Percentiles rank a stretch among this genome's conserved stretches.
phyloP scores from a whole-genome alignment of 2,888 invertebrate genomes.

The Strigamia transsilvanica region DNA sequence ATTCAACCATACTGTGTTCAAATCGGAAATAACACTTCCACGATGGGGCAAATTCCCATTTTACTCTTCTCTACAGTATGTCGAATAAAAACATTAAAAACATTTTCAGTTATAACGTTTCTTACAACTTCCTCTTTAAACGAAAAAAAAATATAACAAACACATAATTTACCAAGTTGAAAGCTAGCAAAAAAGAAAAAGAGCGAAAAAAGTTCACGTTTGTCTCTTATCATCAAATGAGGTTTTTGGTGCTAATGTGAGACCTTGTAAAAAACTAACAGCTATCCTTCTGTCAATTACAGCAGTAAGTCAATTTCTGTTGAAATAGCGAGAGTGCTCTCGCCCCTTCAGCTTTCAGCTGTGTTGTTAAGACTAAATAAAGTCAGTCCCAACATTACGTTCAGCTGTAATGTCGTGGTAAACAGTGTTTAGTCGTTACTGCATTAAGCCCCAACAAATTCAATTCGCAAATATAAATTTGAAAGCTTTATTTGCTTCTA shows the following conservation, averaged over 20 bases:
- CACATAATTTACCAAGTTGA: slow-evolving; percentile 7
- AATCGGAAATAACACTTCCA: neutral
- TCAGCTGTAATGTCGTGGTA: neutral
- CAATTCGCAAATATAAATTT: neutral
- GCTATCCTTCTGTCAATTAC: slow-evolving; percentile 49
- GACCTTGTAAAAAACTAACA: slow-evolving; percentile 7
- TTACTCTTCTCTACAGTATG: neutral
- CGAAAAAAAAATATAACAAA: neutral
- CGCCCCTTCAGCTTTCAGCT: neutral
- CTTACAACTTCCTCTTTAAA: neutral
- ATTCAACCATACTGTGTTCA: neutral
- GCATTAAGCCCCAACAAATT: neutral
- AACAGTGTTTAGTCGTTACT: neutral
- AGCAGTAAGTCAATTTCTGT: slow-evolving; percentile 32
- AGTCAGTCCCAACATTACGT: neutral
- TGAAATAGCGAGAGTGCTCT: neutral
- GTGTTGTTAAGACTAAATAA: slow-evolving; percentile 1
- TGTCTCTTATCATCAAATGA: slow-evolving; percentile 41
- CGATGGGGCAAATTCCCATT: neutral
- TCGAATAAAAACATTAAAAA: no score
- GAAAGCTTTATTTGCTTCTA: no score
- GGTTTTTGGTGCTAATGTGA: slow-evolving; percentile 35
- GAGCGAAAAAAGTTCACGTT: slow-evolving; percentile 9
- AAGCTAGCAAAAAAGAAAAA: neutral
- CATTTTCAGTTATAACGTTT: no score